Percentiles rank a stretch among this genome's conserved stretches.
Evolutionary conservation across 1,140 invertebrate species (phyloP).

Genomic region (Cydia pomonella): DNA sequence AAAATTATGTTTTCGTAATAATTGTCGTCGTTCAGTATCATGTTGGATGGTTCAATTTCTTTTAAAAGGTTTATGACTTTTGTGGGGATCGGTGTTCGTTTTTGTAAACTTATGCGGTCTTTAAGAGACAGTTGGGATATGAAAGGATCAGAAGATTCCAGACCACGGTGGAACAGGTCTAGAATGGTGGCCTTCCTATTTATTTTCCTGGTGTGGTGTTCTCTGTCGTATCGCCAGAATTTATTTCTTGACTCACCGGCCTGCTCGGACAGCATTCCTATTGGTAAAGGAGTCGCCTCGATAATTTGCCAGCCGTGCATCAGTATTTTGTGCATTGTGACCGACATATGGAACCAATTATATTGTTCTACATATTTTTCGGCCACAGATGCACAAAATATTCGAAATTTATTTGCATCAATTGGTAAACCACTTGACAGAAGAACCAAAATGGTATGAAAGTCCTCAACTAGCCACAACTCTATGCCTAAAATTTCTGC

Average conservation of each 20-base stretch:
- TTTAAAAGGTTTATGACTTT: not conserved
- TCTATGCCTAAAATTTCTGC: constrained; percentile 30
- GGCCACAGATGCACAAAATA: constrained; percentile 22
- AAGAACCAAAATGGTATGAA: not conserved
- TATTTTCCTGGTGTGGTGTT: too few relatives aligned
- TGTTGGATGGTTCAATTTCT: not conserved
- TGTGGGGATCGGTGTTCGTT: not conserved
- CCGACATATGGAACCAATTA: constrained; percentile 21
- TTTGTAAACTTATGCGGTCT: not conserved
- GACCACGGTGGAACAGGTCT: not conserved
- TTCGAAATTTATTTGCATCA: constrained; percentile 10
- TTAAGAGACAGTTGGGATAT: not conserved
- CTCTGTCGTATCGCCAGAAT: too few relatives aligned
- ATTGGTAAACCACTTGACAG: not conserved
- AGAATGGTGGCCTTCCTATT: too few relatives aligned
- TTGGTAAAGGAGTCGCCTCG: constrained; percentile 42
- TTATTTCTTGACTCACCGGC: too few relatives aligned
- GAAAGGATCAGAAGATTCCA: not conserved
- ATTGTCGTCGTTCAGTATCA: not conserved
- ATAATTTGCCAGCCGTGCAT: constrained; percentile 51
- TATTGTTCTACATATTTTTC: constrained; percentile 20
- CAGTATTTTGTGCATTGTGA: constrained; percentile 52
- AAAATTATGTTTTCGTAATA: not conserved
- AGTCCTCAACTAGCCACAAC: constrained; percentile 11
- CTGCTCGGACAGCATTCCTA: constrained; percentile 59